Evolutionary conservation across 2,113 vertebrate species (phyloP).

Genomic region (Cyanoliseus patagonus): DNA sequence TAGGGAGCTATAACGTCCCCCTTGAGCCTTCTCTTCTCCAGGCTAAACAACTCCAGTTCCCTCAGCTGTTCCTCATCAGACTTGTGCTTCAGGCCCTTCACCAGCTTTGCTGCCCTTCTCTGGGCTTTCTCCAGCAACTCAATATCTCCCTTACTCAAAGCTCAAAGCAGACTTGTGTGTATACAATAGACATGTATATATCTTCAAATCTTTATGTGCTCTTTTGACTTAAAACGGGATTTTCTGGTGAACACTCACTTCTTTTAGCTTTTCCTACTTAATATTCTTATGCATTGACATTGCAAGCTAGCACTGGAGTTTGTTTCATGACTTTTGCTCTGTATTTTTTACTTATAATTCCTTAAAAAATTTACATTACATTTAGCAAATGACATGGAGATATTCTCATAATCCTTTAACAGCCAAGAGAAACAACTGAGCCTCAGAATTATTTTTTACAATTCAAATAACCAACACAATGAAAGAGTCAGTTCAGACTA

Average conservation of each 20-base stretch:
- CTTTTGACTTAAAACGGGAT: background rate
- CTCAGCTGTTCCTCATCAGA: background rate
- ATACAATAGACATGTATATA: background rate
- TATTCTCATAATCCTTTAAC: background rate
- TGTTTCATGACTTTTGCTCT: background rate
- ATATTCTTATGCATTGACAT: background rate
- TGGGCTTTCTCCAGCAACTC: background rate
- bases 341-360: background rate
- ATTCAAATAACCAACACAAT: background rate
- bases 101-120: background rate
- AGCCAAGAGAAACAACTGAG: background rate
- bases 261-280: background rate
- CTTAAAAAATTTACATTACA: background rate
- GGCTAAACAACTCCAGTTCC: background rate
- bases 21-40: background rate
- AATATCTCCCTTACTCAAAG: background rate
- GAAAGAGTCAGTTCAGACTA: background rate
- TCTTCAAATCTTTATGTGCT: background rate
- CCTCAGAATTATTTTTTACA: background rate
- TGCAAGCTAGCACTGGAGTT: background rate
- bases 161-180: background rate
- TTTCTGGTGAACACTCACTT: background rate
- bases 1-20: background rate
- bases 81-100: background rate
- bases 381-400: background rate